Evolutionary conservation across 2,797 vertebrate species (phyloP).

Genomic region (Hyperoplus immaculatus): DNA sequence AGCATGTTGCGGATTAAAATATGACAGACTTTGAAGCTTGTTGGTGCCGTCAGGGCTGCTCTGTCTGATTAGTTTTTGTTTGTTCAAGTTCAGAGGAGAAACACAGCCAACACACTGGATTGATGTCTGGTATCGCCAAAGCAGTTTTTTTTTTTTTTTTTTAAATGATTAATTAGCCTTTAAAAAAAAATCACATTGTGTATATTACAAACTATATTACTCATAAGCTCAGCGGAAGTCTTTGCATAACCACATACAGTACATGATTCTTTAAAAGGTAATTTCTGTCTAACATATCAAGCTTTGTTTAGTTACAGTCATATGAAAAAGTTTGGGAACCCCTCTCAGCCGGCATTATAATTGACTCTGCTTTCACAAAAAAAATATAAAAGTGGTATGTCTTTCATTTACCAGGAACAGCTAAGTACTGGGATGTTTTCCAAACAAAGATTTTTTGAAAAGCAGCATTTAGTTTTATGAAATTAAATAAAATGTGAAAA

Average conservation of each 20-base stretch:
- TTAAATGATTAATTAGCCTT: slow-evolving; percentile 5
- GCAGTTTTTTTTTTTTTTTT: too few species aligned
- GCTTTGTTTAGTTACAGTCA: slow-evolving; percentile 59
- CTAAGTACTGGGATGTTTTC: too few species aligned
- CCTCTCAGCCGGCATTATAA: too few species aligned
- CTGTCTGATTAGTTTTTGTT: slow-evolving; percentile 19
- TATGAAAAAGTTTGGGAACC: too few species aligned
- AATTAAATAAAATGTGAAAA: too few species aligned
- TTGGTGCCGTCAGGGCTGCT: slow-evolving; percentile 26
- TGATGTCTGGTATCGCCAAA: slow-evolving; percentile 13
- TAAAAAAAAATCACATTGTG: slow-evolving; percentile 26
- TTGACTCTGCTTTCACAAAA: too few species aligned
- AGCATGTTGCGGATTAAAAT: slow-evolving; percentile 42
- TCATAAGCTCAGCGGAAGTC: slow-evolving; percentile 42
- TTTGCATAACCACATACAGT: slow-evolving; percentile 23
- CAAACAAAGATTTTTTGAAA: too few species aligned
- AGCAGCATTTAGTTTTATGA: too few species aligned
- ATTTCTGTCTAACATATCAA: slow-evolving; percentile 52
- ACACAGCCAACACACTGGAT: background rate
- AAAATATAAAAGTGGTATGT: too few species aligned
- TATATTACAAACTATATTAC: slow-evolving; percentile 37
- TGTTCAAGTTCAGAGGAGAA: slow-evolving; percentile 26
- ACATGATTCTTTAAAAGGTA: slow-evolving; percentile 24
- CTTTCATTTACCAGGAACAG: too few species aligned
- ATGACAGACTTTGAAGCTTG: slow-evolving; percentile 32